Base-by-base conservation (phyloP, 2,888 invertebrate genomes). In the Rugalucina vietnamica region DNA sequence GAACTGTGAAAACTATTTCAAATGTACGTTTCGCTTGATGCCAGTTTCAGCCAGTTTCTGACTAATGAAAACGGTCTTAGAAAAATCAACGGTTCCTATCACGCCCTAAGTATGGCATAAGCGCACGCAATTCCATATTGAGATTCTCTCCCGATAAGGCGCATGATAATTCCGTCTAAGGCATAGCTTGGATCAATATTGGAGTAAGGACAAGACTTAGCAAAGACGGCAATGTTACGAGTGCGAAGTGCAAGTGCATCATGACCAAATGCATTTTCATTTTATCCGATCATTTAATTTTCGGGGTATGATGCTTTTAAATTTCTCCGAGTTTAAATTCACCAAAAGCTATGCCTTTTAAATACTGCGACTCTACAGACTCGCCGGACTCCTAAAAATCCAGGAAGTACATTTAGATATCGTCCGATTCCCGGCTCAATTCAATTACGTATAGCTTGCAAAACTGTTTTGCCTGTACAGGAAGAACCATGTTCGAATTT, bases 381-480 rank as follows among this genome's bases (percentile, higher is more conserved):
- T 43, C 10, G 43, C 18, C 43, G 8, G 43, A 43, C 10, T 18
- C 18, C 10, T 43, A 43, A 43, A 12, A 18, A 18, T 18, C 10
- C 43, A 43, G 8, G 43, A 43, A 18, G 18, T 18, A 43, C 10
- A 12, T 43, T 8, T 8, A 12, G 43, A 43, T 43, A 43, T 43
- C 18, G 43, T 12, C 43, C 8, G 18, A 18, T 18, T 8, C 18
- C 18, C 43, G 43, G 43, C 43, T 43, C 43, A 65, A 65, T 34
- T 65, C 34, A 65, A 65, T 65, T 65, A 65, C 65, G 65, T 65
- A 65, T 29, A 29, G 65, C 65, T 34, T 65, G 65, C 65, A 65
- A 34, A 65, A 65, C 18, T 24, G 34, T 65, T 65, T 34, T 3
- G 65, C 65, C 24, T 5, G 24, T 34, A 34, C 34, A 65, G n/a